Conservation (phyloP, 2,888 invertebrate genomes). For the Dryobota labecula region DNA sequence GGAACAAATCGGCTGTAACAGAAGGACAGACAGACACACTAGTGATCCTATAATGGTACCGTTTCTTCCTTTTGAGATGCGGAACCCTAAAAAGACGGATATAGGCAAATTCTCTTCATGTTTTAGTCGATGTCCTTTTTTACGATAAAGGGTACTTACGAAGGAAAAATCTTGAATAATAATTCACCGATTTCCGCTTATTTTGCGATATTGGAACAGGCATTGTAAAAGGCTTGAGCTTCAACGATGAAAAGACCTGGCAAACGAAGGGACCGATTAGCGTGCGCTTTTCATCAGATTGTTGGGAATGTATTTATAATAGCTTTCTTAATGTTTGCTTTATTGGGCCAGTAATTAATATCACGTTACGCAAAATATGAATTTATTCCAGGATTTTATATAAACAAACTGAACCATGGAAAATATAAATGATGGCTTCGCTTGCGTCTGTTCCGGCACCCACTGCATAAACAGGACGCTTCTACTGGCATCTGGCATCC, state of each 20-base stretch:
- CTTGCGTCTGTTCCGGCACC: too few species aligned
- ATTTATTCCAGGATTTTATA: neutral
- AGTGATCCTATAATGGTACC: too few species aligned
- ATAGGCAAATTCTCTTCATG: neutral
- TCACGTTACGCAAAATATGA: neutral
- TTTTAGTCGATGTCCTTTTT: slow-evolving; percentile 16
- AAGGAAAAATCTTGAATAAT: slow-evolving; percentile 14
- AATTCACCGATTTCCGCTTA: slow-evolving; percentile 17
- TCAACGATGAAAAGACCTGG: slow-evolving; percentile 21
- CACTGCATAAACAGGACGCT: too few species aligned
- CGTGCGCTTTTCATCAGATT: slow-evolving; percentile 12
- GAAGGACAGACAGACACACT: too few species aligned
- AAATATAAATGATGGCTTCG: neutral
- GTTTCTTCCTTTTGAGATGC: too few species aligned
- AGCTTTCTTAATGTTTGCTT: neutral
- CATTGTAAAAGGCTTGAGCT: slow-evolving; percentile 27
- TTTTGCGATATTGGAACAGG: slow-evolving; percentile 28
- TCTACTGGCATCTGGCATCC: too few species aligned
- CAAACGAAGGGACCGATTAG: slow-evolving; percentile 31
- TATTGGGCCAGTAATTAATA: neutral
- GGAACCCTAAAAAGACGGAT: neutral
- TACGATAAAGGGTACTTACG: neutral
- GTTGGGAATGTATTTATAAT: neutral
- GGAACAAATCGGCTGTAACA: too few species aligned
- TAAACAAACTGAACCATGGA: neutral